phyloP scores from a whole-genome alignment of 2,888 invertebrate genomes.

The Seira ritae region DNA sequence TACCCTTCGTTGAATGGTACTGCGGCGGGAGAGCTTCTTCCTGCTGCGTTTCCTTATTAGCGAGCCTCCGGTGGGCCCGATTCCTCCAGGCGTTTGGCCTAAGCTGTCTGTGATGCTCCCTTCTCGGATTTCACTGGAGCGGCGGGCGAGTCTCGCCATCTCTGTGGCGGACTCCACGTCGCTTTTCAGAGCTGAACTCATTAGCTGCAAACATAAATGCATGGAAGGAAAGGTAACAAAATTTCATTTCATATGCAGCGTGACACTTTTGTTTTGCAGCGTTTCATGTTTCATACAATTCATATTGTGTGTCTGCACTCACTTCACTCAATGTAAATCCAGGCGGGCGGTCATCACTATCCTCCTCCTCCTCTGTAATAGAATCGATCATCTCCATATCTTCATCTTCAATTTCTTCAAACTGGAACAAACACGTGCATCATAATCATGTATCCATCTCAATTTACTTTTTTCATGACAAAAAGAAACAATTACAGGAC shows the following conservation, averaged over 20 bases:
- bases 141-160: slow-evolving; percentile 75
- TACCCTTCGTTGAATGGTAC: slow-evolving; percentile 57
- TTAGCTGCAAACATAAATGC: slow-evolving; percentile 79
- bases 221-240: neutral
- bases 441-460: neutral
- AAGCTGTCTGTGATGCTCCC: slow-evolving; percentile 73
- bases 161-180: slow-evolving; percentile 81
- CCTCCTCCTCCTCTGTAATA: slow-evolving; percentile 78
- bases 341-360: slow-evolving; percentile 76
- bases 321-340: slow-evolving; percentile 77
- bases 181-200: slow-evolving; percentile 87
- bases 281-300: too few relatives aligned
- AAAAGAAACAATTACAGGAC: neutral
- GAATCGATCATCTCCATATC: slow-evolving; percentile 77
- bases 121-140: slow-evolving; percentile 74
- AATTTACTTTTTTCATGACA: too few relatives aligned
- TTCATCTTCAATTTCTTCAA: slow-evolving; percentile 93
- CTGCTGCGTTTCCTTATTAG: slow-evolving; percentile 60
- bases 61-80: slow-evolving; percentile 41
- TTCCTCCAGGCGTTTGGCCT: slow-evolving; percentile 69
- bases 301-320: too few relatives aligned
- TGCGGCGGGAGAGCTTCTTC: slow-evolving; percentile 64
- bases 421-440: slow-evolving; percentile 77
- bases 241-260: slow-evolving; percentile 36
- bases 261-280: slow-evolving; percentile 42